A percentile compares a stretch with the other conserved stretches of the same genome.
Evolutionary conservation across 2,113 vertebrate species (phyloP).

Genomic region (Hyla sarda): DNA sequence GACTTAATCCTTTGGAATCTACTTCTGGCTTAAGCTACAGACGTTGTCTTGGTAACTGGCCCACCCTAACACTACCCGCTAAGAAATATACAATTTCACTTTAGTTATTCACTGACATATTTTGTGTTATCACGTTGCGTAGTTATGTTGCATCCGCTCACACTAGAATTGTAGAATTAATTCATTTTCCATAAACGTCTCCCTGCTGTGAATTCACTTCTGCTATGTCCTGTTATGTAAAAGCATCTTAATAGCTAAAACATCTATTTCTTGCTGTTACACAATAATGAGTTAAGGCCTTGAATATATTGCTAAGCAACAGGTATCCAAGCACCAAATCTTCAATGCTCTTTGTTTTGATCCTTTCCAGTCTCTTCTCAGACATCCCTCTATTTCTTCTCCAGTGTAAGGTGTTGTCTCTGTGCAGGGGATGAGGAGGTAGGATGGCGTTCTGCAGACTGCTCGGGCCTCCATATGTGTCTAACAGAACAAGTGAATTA

Average conservation of each 20-base stretch:
- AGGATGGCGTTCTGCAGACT: background rate
- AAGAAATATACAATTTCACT: background rate
- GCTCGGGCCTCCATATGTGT: background rate
- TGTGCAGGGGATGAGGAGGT: background rate
- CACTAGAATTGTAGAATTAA: background rate
- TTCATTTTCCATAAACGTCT: background rate
- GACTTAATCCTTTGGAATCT: background rate
- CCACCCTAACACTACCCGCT: background rate
- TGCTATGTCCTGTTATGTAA: background rate
- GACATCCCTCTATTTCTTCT: background rate
- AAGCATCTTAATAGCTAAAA: background rate
- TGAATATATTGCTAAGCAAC: slow-evolving; percentile 57
- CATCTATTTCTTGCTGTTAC: slow-evolving; percentile 5
- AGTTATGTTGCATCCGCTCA: background rate
- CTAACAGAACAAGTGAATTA: background rate
- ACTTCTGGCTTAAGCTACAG: background rate
- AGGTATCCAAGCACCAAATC: slow-evolving; percentile 46
- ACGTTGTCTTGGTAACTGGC: background rate
- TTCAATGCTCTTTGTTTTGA: slow-evolving; percentile 2
- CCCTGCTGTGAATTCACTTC: background rate
- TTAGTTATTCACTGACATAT: background rate
- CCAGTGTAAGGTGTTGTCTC: background rate
- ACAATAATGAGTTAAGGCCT: slow-evolving; percentile 36
- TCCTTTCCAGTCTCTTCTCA: background rate
- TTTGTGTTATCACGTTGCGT: background rate